Evolutionary conservation across 35 echinoderm and acorn worm species (phyloP).

Genomic region (Lytechinus pictus): DNA sequence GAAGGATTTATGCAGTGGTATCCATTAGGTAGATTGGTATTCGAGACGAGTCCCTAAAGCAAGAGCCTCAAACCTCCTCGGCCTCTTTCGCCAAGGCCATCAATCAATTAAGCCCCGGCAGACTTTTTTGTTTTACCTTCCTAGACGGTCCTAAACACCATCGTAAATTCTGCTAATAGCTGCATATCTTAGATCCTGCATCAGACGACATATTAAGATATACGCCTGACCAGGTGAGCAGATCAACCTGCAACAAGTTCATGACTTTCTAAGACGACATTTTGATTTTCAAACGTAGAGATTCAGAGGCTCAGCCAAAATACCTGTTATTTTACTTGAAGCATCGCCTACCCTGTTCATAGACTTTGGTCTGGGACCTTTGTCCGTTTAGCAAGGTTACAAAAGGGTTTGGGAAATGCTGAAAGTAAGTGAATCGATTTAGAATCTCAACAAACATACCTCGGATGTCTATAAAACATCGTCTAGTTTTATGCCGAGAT

Average conservation of each 20-base stretch:
- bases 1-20: not conserved
- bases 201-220: not conserved
- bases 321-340: too few species aligned
- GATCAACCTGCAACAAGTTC: not conserved
- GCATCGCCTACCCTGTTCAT: too few species aligned
- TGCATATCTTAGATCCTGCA: not conserved
- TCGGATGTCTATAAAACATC: too few species aligned
- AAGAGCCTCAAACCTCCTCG: not conserved
- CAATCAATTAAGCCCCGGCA: not conserved
- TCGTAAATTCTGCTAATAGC: not conserved
- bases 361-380: too few species aligned
- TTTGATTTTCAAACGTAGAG: too few species aligned
- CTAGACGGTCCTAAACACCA: not conserved
- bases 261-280: too few species aligned
- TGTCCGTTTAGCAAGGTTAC: too few species aligned
- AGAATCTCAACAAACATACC: too few species aligned
- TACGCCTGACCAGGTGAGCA: not conserved
- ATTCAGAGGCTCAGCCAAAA: too few species aligned
- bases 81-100: not conserved
- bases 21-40: slow-evolving; percentile 5
- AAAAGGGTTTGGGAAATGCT: too few species aligned
- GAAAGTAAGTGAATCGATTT: too few species aligned
- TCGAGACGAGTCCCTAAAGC: not conserved
- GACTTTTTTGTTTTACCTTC: not conserved
- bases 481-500: too few species aligned